These are phyloP conservation scores for Tinea pellionella DNA, from an alignment of 2,888 invertebrate species.

Conservation along the genomic window DNA sequence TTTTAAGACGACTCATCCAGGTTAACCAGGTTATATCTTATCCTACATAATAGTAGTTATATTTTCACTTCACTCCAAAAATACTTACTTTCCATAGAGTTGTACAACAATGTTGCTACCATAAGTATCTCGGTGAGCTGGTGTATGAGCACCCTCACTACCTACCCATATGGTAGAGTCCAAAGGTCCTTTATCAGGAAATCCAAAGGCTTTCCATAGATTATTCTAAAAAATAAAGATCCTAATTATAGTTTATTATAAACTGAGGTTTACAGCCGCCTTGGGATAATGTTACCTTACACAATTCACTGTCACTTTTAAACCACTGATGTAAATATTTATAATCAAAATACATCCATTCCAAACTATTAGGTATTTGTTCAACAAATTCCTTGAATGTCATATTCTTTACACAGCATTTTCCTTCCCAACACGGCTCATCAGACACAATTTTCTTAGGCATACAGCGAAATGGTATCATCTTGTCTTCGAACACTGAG, in stretches of 20 bases:
- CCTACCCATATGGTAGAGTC: constrained; percentile 92
- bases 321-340: constrained; percentile 82
- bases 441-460: constrained; percentile 44
- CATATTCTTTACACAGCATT: constrained; percentile 68
- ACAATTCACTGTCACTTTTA: constrained; percentile 62
- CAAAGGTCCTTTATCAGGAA: constrained; percentile 70
- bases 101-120: constrained; percentile 94
- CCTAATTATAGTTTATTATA: background rate
- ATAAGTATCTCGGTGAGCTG: constrained; percentile 94
- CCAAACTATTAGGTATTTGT: constrained; percentile 36
- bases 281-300: constrained; percentile 52
- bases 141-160: constrained; percentile 87
- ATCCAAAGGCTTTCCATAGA: constrained; percentile 78
- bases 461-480: constrained; percentile 69
- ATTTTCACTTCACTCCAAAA: no score
- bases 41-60: no score
- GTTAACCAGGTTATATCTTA: no score
- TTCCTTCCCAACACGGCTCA: constrained; percentile 84
- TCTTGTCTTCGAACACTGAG: constrained; percentile 61
- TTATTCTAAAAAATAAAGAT: constrained; percentile 29
- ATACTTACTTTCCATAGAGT: constrained; percentile 80
- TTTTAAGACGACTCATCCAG: no score
- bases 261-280: background rate
- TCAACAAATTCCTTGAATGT: constrained; percentile 74
- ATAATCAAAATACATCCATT: constrained; percentile 89